Conservation (phyloP, 2,797 vertebrate species). For the Synanceia verrucosa region DNA sequence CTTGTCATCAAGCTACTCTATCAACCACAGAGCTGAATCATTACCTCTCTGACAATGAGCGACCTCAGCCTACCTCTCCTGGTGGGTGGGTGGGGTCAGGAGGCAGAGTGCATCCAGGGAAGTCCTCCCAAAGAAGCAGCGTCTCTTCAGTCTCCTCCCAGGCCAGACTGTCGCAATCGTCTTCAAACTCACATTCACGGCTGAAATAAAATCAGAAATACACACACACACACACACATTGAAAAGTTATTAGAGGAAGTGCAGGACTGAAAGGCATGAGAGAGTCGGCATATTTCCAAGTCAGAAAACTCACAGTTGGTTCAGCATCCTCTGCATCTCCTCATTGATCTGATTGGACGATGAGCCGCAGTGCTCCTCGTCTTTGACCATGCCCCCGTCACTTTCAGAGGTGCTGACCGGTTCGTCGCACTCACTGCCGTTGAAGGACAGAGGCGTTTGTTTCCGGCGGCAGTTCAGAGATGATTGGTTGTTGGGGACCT, state of each 20-base stretch:
- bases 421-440: constrained; percentile 90
- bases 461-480: constrained; percentile 89
- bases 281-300: not conserved
- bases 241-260: not conserved
- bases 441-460: constrained; percentile 75
- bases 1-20: not conserved
- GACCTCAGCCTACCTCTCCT: constrained; percentile 85
- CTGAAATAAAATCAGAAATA: constrained; percentile 64
- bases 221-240: not conserved
- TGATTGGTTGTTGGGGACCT: constrained; percentile 90
- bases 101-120: constrained; percentile 92
- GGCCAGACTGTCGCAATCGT: constrained; percentile 96
- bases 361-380: constrained; percentile 88
- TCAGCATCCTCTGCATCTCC: constrained; percentile 98
- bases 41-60: not conserved
- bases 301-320: constrained; percentile 89
- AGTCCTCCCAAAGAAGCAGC: constrained; percentile 96
- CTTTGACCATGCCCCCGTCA: constrained; percentile 84
- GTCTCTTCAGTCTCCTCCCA: constrained; percentile 99
- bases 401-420: constrained; percentile 90
- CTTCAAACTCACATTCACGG: constrained; percentile 96
- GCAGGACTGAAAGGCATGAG: not conserved
- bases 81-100: constrained; percentile 84
- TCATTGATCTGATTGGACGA: constrained; percentile 96
- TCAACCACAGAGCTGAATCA: not conserved